These are phyloP conservation scores for Hexactinellida sp. DNA, from an alignment of 37 sponge, comb jelly and placozoan genomes.

Conservation along the genomic window DNA sequence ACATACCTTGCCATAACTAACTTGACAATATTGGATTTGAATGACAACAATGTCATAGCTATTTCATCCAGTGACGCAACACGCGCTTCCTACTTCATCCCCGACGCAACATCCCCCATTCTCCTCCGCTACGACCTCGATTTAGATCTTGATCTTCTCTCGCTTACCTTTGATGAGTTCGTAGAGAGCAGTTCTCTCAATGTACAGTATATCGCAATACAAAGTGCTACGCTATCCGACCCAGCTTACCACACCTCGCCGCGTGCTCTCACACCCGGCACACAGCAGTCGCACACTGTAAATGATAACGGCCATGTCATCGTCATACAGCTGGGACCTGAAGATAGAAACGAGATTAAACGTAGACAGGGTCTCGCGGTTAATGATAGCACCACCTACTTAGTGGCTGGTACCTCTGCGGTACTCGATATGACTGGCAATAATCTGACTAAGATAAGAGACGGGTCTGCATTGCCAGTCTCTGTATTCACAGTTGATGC, in stretches of 20 bases:
- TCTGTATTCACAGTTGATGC: conserved; percentile 31
- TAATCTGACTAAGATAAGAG: conserved; percentile 20
- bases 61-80: conserved; percentile 7
- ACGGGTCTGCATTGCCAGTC: conserved; percentile 26
- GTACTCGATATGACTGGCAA: conserved; percentile 58
- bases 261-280: conserved; percentile 36
- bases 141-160: conserved; percentile 51
- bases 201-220: conserved; percentile 50
- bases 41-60: conserved; percentile 31
- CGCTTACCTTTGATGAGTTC: conserved; percentile 68
- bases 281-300: conserved; percentile 34
- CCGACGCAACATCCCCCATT: conserved; percentile 49
- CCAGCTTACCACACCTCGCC: conserved; percentile 60
- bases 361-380: conserved; percentile 50
- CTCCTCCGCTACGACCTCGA: conserved; percentile 57
- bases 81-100: conserved; percentile 33
- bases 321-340: conserved; percentile 50
- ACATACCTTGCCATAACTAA: conserved; percentile 63
- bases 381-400: conserved; percentile 28
- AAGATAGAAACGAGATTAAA: conserved; percentile 74
- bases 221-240: conserved; percentile 28
- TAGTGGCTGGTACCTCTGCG: conserved; percentile 28
- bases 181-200: conserved; percentile 51
- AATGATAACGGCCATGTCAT: conserved; percentile 59
- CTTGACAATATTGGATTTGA: conserved; percentile 47